These are phyloP conservation scores for Stenodera caucasica DNA, from an alignment of 2,888 invertebrate genomes.

Conservation along the genomic window DNA sequence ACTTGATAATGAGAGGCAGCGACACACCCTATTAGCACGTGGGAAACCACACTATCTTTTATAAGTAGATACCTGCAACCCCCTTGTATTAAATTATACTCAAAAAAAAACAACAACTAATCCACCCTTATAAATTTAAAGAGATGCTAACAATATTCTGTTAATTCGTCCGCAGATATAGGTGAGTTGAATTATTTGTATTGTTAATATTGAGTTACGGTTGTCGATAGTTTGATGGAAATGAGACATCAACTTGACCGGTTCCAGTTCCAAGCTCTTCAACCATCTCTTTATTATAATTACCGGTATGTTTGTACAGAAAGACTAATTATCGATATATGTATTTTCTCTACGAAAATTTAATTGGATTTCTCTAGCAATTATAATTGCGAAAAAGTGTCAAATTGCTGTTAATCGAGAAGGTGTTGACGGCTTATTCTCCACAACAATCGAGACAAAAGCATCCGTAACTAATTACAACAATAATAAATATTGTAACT, in stretches of 20 bases:
- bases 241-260: constrained; percentile 46
- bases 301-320: constrained; percentile 49
- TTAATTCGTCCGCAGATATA: constrained; percentile 5
- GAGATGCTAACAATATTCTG: neutral
- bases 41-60: constrained; percentile 34
- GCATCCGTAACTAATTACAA: constrained; percentile 10
- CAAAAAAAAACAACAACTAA: neutral
- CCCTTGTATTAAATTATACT: no score
- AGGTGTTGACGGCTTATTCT: constrained; percentile 24
- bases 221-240: constrained; percentile 25
- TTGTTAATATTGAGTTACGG: constrained; percentile 5
- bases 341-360: no score
- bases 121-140: no score
- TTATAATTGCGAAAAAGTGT: no score
- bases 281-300: constrained; percentile 34
- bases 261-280: constrained; percentile 42
- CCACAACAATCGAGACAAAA: constrained; percentile 17
- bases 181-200: constrained; percentile 6
- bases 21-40: constrained; percentile 42
- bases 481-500: constrained; percentile 30
- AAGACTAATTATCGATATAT: constrained; percentile 51
- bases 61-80: constrained; percentile 29
- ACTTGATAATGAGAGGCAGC: constrained; percentile 36
- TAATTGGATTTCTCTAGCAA: no score
- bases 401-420: no score